Evolutionary conservation across 2,113 vertebrate species (phyloP).

Genomic region (Onychorhynchus coronatus): DNA sequence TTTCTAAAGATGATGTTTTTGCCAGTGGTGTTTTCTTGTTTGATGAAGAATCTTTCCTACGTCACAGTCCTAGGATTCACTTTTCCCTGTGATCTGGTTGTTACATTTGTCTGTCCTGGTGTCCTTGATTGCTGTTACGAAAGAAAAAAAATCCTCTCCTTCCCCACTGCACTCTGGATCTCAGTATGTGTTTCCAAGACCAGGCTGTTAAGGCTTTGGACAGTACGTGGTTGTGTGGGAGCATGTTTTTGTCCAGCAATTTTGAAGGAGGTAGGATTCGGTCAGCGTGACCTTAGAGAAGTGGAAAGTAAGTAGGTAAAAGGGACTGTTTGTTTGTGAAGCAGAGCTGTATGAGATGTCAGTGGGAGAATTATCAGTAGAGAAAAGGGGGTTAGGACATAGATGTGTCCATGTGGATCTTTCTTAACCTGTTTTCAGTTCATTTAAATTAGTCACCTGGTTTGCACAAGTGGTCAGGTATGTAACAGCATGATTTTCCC

Average conservation of each 20-base stretch:
- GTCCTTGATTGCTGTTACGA: not conserved
- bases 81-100: not conserved
- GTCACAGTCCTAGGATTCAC: not conserved
- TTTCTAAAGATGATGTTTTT: not conserved
- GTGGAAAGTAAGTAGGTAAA: not conserved
- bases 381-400: not conserved
- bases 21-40: not conserved
- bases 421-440: not conserved
- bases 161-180: not conserved
- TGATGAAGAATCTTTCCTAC: not conserved
- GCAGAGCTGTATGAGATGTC: rapidly evolving
- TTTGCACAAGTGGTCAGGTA: not conserved
- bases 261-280: not conserved
- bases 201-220: not conserved
- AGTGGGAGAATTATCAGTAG: not conserved
- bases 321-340: not conserved
- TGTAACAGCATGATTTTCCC: not conserved
- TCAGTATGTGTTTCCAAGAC: not conserved
- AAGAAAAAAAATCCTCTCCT: not conserved
- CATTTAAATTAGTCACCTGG: not conserved
- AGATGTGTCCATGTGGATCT: not conserved
- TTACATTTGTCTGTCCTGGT: not conserved
- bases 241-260: not conserved
- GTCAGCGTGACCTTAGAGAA: not conserved
- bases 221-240: not conserved